phyloP scores from a whole-genome alignment of 1,140 invertebrate species.

The Gryon sp. region DNA sequence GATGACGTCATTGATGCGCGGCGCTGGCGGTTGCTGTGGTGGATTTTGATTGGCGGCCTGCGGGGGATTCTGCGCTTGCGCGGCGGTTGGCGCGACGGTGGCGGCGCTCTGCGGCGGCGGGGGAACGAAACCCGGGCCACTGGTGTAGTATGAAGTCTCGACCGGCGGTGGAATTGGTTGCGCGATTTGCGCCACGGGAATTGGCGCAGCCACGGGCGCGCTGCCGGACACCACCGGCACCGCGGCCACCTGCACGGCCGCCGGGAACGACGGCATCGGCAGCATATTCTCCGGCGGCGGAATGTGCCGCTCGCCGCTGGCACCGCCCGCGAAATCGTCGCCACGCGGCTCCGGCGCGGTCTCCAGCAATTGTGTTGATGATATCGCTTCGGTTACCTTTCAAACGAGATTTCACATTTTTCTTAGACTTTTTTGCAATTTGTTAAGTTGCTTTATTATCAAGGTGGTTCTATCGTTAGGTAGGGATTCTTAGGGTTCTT shows the following conservation, averaged over 20 bases:
- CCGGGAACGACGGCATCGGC: conserved; percentile 70
- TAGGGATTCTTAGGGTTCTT: no score
- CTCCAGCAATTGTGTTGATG: conserved; percentile 61
- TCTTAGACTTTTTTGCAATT: no score
- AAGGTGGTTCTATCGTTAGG: no score
- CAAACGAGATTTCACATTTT: no score
- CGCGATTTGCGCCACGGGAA: conserved; percentile 73
- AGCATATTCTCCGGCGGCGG: conserved; percentile 71
- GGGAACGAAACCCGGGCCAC: conserved; percentile 70
- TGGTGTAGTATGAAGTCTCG: conserved; percentile 73
- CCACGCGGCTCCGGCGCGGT: no score
- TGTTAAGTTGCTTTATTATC: no score
- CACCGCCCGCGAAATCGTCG: no score
- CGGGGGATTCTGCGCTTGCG: conserved; percentile 70
- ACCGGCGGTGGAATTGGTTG: conserved; percentile 73
- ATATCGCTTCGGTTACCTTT: conserved; percentile 62
- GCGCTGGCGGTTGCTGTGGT: conserved; percentile 79
- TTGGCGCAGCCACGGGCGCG: conserved; percentile 71
- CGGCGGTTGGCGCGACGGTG: neutral
- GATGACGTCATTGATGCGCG: conserved; percentile 86
- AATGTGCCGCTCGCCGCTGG: conserved; percentile 73
- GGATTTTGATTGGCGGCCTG: conserved; percentile 64
- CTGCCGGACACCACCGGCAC: conserved; percentile 73
- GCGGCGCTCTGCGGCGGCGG: conserved; percentile 54
- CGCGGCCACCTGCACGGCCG: conserved; percentile 71